phyloP scores from a whole-genome alignment of 2,888 invertebrate species.

The Rhamphomyia laevipes region DNA sequence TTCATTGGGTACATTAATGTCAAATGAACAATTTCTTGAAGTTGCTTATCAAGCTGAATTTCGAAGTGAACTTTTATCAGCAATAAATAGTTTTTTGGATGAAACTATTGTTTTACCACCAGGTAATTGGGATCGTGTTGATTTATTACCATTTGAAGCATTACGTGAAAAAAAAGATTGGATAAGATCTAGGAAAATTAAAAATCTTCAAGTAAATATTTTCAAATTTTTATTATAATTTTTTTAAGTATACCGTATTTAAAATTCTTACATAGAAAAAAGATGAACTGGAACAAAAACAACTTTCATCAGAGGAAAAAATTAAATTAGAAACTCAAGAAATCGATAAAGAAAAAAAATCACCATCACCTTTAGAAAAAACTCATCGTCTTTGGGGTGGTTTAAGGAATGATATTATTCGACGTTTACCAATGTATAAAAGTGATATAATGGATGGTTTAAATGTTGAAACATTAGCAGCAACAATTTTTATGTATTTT shows the following conservation, averaged over 20 bases:
- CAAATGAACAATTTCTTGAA: conserved; percentile 72
- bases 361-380: conserved; percentile 60
- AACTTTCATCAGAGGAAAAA: background rate
- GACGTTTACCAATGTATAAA: conserved; percentile 62
- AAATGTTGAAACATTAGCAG: conserved; percentile 75
- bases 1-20: conserved; percentile 84
- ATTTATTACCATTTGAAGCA: conserved; percentile 71
- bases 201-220: conserved; percentile 41
- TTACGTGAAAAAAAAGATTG: conserved; percentile 69
- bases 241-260: background rate
- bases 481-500: conserved; percentile 89
- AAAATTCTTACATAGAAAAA: background rate
- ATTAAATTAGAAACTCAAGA: conserved; percentile 23
- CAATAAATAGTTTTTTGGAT: conserved; percentile 84
- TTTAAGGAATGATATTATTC: conserved; percentile 66
- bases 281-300: conserved; percentile 18
- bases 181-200: conserved; percentile 57
- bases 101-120: conserved; percentile 88
- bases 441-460: conserved; percentile 77
- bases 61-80: conserved; percentile 67
- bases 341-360: conserved; percentile 46
- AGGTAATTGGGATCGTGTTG: conserved; percentile 83
- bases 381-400: conserved; percentile 73
- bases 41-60: conserved; percentile 74
- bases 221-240: background rate